Base-by-base conservation (phyloP, 2,797 vertebrate species). In the Bucorvus abyssinicus region DNA sequence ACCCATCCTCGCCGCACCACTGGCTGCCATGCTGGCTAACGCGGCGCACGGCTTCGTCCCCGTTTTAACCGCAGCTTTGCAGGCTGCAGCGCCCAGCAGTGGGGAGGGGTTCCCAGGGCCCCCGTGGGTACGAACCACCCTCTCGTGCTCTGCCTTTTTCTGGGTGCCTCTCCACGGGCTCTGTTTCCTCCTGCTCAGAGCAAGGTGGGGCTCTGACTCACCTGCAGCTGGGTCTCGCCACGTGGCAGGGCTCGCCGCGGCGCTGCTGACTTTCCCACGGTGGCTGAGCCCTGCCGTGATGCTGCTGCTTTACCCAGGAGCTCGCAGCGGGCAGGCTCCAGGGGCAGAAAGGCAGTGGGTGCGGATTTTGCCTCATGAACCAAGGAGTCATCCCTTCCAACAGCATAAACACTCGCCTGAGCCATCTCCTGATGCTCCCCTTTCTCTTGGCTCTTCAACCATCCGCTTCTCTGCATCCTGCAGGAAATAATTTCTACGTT, bases 191-290 rank as follows among this genome's bases (percentile, higher is more conserved):
- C 76, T 68, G 81, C 20, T 95, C 53, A 34, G 32, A 42, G 75
- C 71, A 8, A 95, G 96, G 89, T 38, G 57, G 57, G 88, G 96
- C 87, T 80, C 68, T 96, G 94, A 91, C 84, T 95, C 96, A 95
- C 63, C 75, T 7, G 18, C 47, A 29, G 22, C 45, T 32, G n/a
- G 61, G 86, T 59, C 81, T 75, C 5, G 1, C 80, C 6, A 13
- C 3, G 21, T 17, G 3, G 68, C 63, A 42, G 78, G 93, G 53
- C 70, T 75, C 8, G 29, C 55, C 3, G 6, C 7, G 73, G 76
- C 75, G 64, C 75, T 0, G 1, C 73, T 93, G 86, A 14, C 59
- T 91, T 96, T 97, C 96, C 91, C 96, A 96, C 88, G 90, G 77
- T 74, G 92, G 4, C 87, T 57, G 56, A 94, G 84, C 91, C 90